A percentile compares a stretch with the other conserved stretches of the same genome.
Evolutionary conservation across 2,888 invertebrate genomes (phyloP).

Genomic region (Agriopis leucophaearia): DNA sequence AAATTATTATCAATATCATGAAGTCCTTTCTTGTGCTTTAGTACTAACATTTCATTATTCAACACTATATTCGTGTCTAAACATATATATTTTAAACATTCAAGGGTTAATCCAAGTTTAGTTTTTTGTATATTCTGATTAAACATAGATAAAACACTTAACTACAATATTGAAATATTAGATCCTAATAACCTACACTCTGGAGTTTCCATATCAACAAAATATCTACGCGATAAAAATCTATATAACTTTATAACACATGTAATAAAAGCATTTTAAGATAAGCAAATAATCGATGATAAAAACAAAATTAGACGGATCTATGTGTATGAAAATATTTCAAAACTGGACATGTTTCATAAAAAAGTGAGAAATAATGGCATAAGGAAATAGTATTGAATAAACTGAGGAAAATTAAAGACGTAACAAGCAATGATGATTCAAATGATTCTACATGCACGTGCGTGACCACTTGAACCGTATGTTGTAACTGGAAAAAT

Average conservation of each 20-base stretch:
- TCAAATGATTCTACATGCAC: no score
- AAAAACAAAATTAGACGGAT: neutral
- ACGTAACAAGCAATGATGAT: neutral
- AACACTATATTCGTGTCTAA: neutral
- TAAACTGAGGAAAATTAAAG: neutral
- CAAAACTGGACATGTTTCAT: neutral
- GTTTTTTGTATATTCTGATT: neutral
- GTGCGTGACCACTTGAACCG: no score
- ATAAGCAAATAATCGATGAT: slow-evolving; percentile 11
- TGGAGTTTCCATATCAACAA: neutral
- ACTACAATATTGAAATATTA: slow-evolving; percentile 2
- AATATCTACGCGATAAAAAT: slow-evolving; percentile 11
- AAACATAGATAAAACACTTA: neutral
- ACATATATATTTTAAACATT: neutral
- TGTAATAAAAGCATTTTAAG: slow-evolving; percentile 12
- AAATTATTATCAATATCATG: no score
- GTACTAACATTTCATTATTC: neutral
- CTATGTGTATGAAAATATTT: neutral
- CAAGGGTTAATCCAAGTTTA: neutral
- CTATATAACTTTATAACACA: slow-evolving; percentile 14
- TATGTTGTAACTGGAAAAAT: neutral
- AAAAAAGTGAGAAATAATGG: neutral
- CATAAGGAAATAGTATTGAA: neutral
- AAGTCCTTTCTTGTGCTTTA: neutral
- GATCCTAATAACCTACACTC: neutral